Percentiles rank a stretch among this genome's conserved stretches.
phyloP scores from a whole-genome alignment of 2,888 invertebrate genomes.

The Oscheius sp. region DNA sequence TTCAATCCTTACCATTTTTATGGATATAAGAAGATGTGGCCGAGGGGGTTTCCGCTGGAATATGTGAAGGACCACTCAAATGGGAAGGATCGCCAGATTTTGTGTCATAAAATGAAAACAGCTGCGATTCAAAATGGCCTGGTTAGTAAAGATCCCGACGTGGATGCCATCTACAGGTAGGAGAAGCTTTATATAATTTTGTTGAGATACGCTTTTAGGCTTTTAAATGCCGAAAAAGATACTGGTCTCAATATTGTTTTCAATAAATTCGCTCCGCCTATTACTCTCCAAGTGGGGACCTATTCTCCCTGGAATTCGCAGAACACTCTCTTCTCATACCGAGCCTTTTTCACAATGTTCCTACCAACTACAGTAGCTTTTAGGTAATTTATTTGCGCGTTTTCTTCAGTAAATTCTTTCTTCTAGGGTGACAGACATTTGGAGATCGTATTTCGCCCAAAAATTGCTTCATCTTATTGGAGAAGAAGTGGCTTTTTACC shows the following conservation, averaged over 20 bases:
- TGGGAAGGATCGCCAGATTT: constrained; percentile 29
- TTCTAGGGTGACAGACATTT: constrained; percentile 47
- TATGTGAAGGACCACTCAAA: constrained; percentile 38
- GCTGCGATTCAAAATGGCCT: constrained; percentile 50
- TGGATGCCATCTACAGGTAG: constrained; percentile 44
- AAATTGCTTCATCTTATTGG: constrained; percentile 46
- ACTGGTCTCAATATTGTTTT: neutral
- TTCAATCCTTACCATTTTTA: constrained; percentile 52
- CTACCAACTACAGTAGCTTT: constrained; percentile 51
- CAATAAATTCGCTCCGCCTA: neutral
- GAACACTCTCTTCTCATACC: constrained; percentile 48
- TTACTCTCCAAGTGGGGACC: constrained; percentile 24
- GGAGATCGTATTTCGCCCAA: constrained; percentile 49
- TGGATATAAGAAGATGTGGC: constrained; percentile 46
- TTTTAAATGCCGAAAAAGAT: neutral
- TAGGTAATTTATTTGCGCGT: neutral
- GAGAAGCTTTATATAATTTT: too few relatives aligned
- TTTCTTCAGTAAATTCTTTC: neutral
- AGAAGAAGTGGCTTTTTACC: constrained; percentile 41
- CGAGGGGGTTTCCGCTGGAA: constrained; percentile 50
- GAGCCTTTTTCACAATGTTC: constrained; percentile 48
- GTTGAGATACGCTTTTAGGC: too few relatives aligned
- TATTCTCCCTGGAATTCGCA: constrained; percentile 57
- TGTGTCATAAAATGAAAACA: constrained; percentile 36
- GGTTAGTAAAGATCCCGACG: constrained; percentile 30